Conservation (phyloP, 2,888 invertebrate genomes). For the Hydraecia micacea region DNA sequence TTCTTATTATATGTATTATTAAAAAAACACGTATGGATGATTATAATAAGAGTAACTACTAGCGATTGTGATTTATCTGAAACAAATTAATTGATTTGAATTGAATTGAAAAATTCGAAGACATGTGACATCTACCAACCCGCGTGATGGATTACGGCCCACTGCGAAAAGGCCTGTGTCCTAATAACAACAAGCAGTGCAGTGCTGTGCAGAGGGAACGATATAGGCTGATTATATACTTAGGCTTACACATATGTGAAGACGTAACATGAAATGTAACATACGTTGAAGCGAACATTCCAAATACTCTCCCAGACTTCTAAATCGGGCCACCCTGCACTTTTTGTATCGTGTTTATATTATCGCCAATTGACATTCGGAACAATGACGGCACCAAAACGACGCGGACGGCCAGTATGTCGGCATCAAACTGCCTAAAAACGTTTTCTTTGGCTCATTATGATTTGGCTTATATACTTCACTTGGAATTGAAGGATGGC, state of each 20-base stretch:
- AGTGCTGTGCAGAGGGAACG: not conserved
- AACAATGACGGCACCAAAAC: not conserved
- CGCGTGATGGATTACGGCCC: not conserved
- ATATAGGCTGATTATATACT: not conserved
- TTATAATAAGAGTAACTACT: too few species aligned
- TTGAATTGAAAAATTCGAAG: not conserved
- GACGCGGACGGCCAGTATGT: not conserved
- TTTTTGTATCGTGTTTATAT: not conserved
- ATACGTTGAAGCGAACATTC: not conserved
- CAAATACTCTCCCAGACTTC: not conserved
- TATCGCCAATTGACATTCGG: not conserved
- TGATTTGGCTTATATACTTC: not conserved
- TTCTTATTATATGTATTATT: too few species aligned
- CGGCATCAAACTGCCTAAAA: not conserved
- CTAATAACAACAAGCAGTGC: not conserved
- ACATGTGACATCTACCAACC: not conserved
- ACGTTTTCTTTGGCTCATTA: not conserved
- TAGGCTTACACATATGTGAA: not conserved
- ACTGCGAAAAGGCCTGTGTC: not conserved
- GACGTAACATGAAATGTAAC: not conserved
- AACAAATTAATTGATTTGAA: too few species aligned
- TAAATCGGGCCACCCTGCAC: not conserved
- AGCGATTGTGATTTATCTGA: too few species aligned
- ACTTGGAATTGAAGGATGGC: not conserved
- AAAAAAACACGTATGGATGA: too few species aligned